Evolutionary conservation across 1,140 invertebrate genomes (phyloP), one percentile per base, ranked within the genome.

Genomic region (Dolichoris vasculosae): DNA sequence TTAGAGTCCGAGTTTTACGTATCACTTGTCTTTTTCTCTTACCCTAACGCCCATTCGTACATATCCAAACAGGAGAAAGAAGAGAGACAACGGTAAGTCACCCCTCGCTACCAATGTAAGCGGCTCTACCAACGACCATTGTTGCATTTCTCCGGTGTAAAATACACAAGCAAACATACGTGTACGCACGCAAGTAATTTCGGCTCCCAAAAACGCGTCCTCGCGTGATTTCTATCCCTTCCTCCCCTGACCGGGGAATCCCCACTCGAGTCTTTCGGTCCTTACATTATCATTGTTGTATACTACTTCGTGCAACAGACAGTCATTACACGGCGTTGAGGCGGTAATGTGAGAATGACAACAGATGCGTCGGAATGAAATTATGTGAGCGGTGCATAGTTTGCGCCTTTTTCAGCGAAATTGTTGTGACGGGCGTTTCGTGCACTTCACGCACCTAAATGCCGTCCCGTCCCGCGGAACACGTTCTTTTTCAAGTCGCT

Each of bases 331-430:
- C 46, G 7, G 40, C 15, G n/a, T 32, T 30, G 59, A 7, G 35
- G 87, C 40, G 86, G 90, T 90, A 91, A 91, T 88, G 88, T 89
- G 90, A 91, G 91, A 90, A 91, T 89, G 89, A 90, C 90, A 91
- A 89, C 91, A 91, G 91, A 91, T 91, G 91, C 87, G 88, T 78
- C 81, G 87, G 86, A 91, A 90, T 89, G 88, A 89, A 91, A 91
- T 91, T 91, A 91, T 89, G 90, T 55, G 82, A 76, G 82, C 88
- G 88, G 89, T 88, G 88, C 86, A 40, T 1, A 51, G 46, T 76
- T 73, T 43, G 40, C 38, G 38, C 83, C 89, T 88, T 91, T 90
- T 91, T 90, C 88, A 82, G 87, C 85, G 88, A 91, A 91, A 91
- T 91, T 91, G 88, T 91, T 91, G 90, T 91, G 90, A 91, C 90